Base-by-base conservation (phyloP, 2,888 invertebrate species). In the Calliopum simillimum region DNA sequence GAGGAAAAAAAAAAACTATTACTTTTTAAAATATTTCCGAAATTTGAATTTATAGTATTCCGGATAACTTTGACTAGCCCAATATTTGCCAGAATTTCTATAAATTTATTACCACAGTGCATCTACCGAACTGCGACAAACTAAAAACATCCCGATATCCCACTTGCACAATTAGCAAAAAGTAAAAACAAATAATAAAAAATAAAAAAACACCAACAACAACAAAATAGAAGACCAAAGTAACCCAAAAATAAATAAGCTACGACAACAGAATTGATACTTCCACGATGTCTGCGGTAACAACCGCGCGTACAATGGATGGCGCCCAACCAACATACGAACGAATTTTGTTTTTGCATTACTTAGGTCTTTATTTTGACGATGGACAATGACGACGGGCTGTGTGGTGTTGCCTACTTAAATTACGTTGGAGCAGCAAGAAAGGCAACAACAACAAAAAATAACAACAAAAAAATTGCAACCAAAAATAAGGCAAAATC, bases 361-460 rank as follows among this genome's bases (percentile, higher is more conserved):
- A n/a, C n/a, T n/a, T 69, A 55, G 33, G 41, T 8, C 44, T 59
- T 67, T 49, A 61, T 55, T 73, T 65, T 55, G 69, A 53, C 47
- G 44, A 23, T 23, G 66, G 33, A 33, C 33, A n/a, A n/a, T n/a
- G 33, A 33, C 8, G 8, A 33, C 33, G 33, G 33, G 33, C 33
- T 33, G 33, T 33, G 8, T 33, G 49, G 46, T 61, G 46, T 71
- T 69, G 71, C 66, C 68, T 71, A 68, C 73, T 73, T 71, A 71
- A 73, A 70, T 70, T 73, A 70, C 62, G 56, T 49, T 58, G 33
- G 61, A 69, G 44, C 64, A 44, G 21, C 47, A 62, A 55, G n/a
- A 59, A 5, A 62, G 2, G 44, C 47, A 63, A 47, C 56, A 61
- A 33, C 51, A 47, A 58, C 49, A 51, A 63, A 61, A 23, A n/a